These are phyloP conservation scores for Ricordea florida DNA, from an alignment of 92 coral and sea anemone genomes.

Conservation along the genomic window DNA sequence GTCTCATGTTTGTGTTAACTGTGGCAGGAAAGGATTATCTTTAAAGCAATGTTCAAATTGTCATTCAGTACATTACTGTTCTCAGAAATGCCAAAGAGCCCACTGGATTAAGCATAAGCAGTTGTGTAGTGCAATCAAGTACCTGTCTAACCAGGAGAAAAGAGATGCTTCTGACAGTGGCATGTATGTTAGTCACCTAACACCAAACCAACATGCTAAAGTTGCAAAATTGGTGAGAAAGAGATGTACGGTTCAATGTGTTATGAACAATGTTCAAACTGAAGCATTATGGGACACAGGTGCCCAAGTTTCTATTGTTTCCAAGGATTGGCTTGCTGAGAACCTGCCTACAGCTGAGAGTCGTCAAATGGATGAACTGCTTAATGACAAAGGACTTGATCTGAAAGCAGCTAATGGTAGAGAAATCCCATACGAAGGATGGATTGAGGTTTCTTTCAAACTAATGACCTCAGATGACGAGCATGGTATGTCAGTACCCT, in stretches of 20 bases:
- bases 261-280: too few relatives aligned
- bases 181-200: constrained; percentile 64
- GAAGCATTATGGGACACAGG: too few relatives aligned
- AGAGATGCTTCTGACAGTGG: constrained; percentile 20
- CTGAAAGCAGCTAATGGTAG: constrained; percentile 54
- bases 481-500: constrained; percentile 43
- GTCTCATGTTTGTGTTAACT: too few relatives aligned
- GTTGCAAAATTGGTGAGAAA: constrained; percentile 62
- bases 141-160: constrained; percentile 10
- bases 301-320: too few relatives aligned
- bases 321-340: constrained; percentile 17
- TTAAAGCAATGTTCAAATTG: constrained; percentile 27
- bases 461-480: too few relatives aligned
- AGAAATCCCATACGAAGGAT: too few relatives aligned
- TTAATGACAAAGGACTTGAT: too few relatives aligned
- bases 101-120: constrained; percentile 28
- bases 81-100: background rate
- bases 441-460: too few relatives aligned
- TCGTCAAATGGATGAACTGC: constrained; percentile 23
- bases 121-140: constrained; percentile 38
- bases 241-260: constrained; percentile 62
- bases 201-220: constrained; percentile 67
- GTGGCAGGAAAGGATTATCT: too few relatives aligned
- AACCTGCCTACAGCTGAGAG: constrained; percentile 26
- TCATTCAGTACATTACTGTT: constrained; percentile 4